These are phyloP conservation scores for Crocallis elinguaria DNA, from an alignment of 2,888 invertebrate genomes.

Conservation along the genomic window DNA sequence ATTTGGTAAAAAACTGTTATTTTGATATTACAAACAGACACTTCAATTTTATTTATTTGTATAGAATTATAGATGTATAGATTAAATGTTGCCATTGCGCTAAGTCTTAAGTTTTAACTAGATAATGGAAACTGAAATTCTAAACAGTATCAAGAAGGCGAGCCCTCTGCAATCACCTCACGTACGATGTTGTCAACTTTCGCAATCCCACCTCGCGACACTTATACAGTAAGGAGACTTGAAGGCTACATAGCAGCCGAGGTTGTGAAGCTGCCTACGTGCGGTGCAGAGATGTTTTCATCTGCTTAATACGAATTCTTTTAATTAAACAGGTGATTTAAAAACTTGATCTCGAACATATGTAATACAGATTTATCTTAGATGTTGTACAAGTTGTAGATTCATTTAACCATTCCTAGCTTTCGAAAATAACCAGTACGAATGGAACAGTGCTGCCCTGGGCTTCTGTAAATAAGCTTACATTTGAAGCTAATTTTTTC, in stretches of 20 bases:
- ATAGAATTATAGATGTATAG: no score
- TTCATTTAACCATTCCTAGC: neutral
- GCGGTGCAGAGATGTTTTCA: conserved; percentile 44
- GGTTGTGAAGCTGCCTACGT: conserved; percentile 61
- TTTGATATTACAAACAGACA: no score
- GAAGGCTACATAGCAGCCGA: conserved; percentile 73
- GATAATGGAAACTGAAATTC: conserved; percentile 67
- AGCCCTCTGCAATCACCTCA: conserved; percentile 70
- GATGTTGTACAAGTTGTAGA: no score
- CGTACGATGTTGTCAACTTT: conserved; percentile 80
- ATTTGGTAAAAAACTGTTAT: no score
- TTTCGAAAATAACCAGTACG: no score
- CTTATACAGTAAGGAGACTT: conserved; percentile 71
- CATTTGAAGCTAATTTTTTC: no score
- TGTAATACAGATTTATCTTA: no score
- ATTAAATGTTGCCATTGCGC: conserved; percentile 44
- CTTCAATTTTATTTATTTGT: no score
- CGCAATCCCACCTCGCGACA: conserved; percentile 78
- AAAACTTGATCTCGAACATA: neutral
- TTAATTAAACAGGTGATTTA: conserved; percentile 17
- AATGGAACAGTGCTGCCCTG: no score
- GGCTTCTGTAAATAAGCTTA: no score
- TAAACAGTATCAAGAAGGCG: conserved; percentile 63
- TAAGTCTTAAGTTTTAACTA: conserved; percentile 38
- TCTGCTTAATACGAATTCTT: conserved; percentile 24